phyloP scores from a whole-genome alignment of 2,888 invertebrate genomes.

The Xylota sylvarum region DNA sequence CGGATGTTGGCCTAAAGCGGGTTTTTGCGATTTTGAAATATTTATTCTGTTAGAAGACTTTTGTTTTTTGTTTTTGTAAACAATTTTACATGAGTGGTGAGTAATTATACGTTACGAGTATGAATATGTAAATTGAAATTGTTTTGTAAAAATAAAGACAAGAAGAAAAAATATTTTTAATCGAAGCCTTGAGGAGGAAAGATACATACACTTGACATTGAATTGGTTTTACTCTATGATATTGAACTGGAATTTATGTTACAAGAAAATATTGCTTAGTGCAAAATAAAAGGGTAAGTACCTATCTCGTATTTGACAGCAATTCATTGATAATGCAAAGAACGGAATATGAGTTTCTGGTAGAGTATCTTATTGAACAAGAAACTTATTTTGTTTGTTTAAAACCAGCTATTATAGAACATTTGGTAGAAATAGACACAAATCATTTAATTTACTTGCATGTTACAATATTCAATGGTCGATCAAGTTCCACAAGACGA shows the following conservation, averaged over 20 bases:
- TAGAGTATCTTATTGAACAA: too few species aligned
- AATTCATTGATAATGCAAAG: too few species aligned
- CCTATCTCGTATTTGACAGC: too few species aligned
- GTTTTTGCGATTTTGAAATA: constrained; percentile 12
- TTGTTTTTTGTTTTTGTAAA: not conserved
- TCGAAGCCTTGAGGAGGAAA: constrained; percentile 10
- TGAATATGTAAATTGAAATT: constrained; percentile 35
- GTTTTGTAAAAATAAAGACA: not conserved
- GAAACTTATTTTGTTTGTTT: too few species aligned
- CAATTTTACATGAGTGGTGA: constrained; percentile 4
- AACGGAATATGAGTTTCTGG: too few species aligned
- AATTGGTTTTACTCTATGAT: constrained; percentile 14
- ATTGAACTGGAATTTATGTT: not conserved
- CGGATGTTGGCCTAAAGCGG: constrained; percentile 53
- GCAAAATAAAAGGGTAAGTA: too few species aligned
- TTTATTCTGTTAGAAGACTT: not conserved
- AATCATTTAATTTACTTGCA: too few species aligned
- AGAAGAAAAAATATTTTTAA: not conserved
- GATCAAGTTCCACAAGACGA: too few species aligned
- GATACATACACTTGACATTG: constrained; percentile 47
- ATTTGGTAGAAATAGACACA: too few species aligned
- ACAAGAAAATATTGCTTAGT: too few species aligned
- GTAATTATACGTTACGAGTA: constrained; percentile 24
- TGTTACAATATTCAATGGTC: too few species aligned
- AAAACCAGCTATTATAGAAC: too few species aligned